phyloP scores from a whole-genome alignment of 2,888 invertebrate genomes.

The Pantelozetes paolii region DNA sequence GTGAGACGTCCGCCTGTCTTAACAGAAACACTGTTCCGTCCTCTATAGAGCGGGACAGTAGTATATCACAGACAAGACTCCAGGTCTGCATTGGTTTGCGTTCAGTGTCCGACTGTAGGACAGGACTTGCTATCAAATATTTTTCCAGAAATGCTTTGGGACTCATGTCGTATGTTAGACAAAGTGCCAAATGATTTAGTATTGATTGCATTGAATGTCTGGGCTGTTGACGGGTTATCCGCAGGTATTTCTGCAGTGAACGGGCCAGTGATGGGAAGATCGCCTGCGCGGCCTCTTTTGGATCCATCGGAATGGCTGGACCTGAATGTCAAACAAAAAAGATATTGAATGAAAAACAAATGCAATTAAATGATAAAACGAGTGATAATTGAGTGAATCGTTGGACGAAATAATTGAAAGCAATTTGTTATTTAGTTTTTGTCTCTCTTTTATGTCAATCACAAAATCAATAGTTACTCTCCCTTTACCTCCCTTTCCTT shows the following conservation, averaged over 20 bases:
- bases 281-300: slow-evolving; percentile 93
- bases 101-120: slow-evolving; percentile 75
- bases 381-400: not conserved
- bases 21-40: slow-evolving; percentile 84
- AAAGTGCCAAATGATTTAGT: slow-evolving; percentile 79
- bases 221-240: slow-evolving; percentile 92
- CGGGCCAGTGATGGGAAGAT: slow-evolving; percentile 95
- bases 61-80: slow-evolving; percentile 89
- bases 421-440: not conserved
- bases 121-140: slow-evolving; percentile 78
- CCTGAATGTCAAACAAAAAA: slow-evolving; percentile 52
- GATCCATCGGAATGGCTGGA: slow-evolving; percentile 80
- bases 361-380: not conserved
- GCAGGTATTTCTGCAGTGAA: slow-evolving; percentile 89
- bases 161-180: slow-evolving; percentile 86
- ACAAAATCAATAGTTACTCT: not conserved
- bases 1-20: slow-evolving; percentile 83
- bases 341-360: not conserved
- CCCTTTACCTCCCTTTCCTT: not conserved
- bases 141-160: slow-evolving; percentile 92
- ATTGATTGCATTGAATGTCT: slow-evolving; percentile 91
- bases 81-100: slow-evolving; percentile 66
- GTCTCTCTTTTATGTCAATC: not conserved
- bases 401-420: not conserved
- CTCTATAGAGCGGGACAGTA: slow-evolving; percentile 77